phyloP scores from a whole-genome alignment of 2,113 vertebrate species.

The Gnathochromis pfefferi region DNA sequence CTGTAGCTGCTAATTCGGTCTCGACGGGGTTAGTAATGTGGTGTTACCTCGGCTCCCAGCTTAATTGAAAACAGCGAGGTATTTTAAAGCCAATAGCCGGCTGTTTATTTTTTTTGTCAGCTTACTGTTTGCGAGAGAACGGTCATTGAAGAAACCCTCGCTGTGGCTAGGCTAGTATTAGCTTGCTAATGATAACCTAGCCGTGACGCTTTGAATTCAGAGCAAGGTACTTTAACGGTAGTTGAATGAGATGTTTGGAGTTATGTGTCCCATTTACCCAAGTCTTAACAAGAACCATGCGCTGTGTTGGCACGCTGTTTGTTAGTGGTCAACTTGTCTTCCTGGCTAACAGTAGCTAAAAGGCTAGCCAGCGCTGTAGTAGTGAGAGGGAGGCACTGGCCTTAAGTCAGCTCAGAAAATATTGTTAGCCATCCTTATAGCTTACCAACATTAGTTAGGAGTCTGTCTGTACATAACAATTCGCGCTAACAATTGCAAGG shows the following conservation, averaged over 20 bases:
- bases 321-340: not conserved
- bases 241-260: not conserved
- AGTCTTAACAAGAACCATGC: not conserved
- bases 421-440: not conserved
- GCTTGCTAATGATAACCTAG: slow-evolving; percentile 27
- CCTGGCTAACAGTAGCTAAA: not conserved
- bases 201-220: not conserved
- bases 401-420: slow-evolving; percentile 36
- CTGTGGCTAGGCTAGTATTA: slow-evolving; percentile 44
- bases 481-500: slow-evolving; percentile 11
- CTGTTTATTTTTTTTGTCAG: slow-evolving; percentile 24
- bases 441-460: not conserved
- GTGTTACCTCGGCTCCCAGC: not conserved
- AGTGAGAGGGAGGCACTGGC: slow-evolving; percentile 26
- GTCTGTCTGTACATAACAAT: not conserved
- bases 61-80: not conserved
- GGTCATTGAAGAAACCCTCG: slow-evolving; percentile 14
- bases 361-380: not conserved
- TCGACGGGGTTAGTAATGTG: not conserved
- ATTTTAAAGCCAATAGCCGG: not conserved
- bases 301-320: not conserved
- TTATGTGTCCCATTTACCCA: not conserved
- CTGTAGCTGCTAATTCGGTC: not conserved
- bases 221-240: not conserved
- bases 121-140: not conserved